Percentiles rank a stretch among this genome's conserved stretches.
phyloP scores from a whole-genome alignment of 2,113 vertebrate genomes.

The Megaceryle maxima region DNA sequence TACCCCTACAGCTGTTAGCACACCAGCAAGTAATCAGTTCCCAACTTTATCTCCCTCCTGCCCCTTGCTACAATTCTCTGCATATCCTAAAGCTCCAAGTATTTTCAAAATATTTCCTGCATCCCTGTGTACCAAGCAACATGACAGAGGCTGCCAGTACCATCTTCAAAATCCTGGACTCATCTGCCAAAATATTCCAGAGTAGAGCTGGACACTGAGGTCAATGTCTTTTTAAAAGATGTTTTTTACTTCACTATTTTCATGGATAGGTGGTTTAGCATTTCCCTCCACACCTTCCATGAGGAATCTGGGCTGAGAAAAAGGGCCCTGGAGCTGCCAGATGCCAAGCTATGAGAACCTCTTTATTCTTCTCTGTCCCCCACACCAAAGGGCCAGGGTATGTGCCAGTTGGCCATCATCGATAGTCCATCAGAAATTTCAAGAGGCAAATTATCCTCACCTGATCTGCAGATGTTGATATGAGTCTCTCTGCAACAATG shows the following conservation, averaged over 20 bases:
- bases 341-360: neutral
- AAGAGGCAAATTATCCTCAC: neutral
- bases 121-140: neutral
- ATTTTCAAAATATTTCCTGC: neutral
- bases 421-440: neutral
- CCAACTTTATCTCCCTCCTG: neutral
- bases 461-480: slow-evolving; percentile 5
- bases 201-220: neutral
- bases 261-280: neutral
- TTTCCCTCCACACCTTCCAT: neutral
- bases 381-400: neutral
- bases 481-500: neutral
- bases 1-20: neutral
- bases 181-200: neutral
- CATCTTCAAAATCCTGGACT: neutral
- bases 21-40: neutral
- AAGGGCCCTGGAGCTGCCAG: neutral
- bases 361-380: neutral
- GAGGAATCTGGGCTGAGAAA: neutral
- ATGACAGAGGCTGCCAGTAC: neutral
- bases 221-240: neutral
- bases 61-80: neutral
- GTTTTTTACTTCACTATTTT: neutral
- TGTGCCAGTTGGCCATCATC: neutral
- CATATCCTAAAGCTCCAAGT: neutral